Evolutionary conservation across 2,888 invertebrate species (phyloP).

Genomic region (Zele albiditarsus): DNA sequence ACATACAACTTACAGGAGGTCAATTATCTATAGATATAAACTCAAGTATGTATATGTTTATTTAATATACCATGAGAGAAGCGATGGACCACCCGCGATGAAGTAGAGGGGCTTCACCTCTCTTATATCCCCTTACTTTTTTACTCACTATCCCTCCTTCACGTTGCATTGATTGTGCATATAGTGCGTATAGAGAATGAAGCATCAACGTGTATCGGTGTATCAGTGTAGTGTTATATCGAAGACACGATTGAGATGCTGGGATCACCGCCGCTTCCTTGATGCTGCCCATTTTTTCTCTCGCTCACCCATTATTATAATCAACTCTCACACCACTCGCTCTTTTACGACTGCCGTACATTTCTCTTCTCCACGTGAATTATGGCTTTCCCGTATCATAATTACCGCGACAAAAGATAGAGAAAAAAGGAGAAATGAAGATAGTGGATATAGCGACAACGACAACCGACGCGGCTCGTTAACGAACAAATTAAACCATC

Average conservation of each 20-base stretch:
- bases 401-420: slow-evolving; percentile 26
- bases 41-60: background rate
- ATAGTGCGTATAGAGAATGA: background rate
- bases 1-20: background rate
- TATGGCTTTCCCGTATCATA: slow-evolving; percentile 35
- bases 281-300: background rate
- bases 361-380: slow-evolving; percentile 31
- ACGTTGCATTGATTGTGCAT: background rate
- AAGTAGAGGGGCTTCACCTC: slow-evolving; percentile 33
- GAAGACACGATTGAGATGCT: background rate
- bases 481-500: slow-evolving; percentile 39
- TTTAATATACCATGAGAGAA: slow-evolving; percentile 28
- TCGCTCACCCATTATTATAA: slow-evolving; percentile 21
- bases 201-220: background rate
- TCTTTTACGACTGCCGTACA: background rate
- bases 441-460: background rate
- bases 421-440: background rate
- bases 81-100: slow-evolving; percentile 39
- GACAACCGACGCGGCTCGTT: slow-evolving; percentile 36
- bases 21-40: background rate
- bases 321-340: background rate
- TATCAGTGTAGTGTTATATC: slow-evolving; percentile 6
- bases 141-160: background rate
- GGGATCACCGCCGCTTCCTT: background rate
- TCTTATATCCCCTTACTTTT: background rate